phyloP scores from a whole-genome alignment of 2,797 vertebrate species.

The Petrocephalus sullivani region DNA sequence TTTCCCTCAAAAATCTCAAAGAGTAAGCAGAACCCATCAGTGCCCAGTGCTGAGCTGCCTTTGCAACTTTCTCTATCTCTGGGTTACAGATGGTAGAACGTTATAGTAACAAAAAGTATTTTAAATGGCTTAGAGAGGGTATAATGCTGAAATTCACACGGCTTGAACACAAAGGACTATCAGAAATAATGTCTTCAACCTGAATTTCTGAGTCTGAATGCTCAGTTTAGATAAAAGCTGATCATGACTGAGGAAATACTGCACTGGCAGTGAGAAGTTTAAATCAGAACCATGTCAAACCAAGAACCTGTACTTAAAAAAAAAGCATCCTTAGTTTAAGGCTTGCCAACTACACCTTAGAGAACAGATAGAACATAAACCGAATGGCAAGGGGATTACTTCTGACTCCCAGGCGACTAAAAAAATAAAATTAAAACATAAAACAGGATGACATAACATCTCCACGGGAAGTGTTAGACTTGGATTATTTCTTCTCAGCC shows the following conservation, averaged over 20 bases:
- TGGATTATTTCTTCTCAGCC: constrained; percentile 57
- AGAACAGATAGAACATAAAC: not conserved
- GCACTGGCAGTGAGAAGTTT: not conserved
- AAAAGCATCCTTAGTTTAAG: not conserved
- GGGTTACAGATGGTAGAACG: not conserved
- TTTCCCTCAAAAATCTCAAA: not conserved
- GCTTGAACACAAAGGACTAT: not conserved
- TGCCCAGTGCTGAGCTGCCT: not conserved
- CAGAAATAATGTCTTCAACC: not conserved
- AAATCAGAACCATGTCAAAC: not conserved
- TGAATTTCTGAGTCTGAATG: not conserved
- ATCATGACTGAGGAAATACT: not conserved
- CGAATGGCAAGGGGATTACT: constrained; percentile 3
- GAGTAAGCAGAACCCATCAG: not conserved
- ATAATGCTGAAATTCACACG: not conserved
- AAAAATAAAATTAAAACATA: not conserved
- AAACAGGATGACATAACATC: not conserved
- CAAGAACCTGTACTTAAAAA: not conserved
- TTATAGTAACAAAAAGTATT: not conserved
- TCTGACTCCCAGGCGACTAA: constrained; percentile 27
- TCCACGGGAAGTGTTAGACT: constrained; percentile 22
- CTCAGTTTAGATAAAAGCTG: not conserved
- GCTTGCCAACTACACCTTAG: no score
- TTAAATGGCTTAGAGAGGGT: not conserved
- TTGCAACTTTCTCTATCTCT: not conserved